Base-by-base conservation (phyloP, 2,888 invertebrate genomes). In the Aethes cnicana region DNA sequence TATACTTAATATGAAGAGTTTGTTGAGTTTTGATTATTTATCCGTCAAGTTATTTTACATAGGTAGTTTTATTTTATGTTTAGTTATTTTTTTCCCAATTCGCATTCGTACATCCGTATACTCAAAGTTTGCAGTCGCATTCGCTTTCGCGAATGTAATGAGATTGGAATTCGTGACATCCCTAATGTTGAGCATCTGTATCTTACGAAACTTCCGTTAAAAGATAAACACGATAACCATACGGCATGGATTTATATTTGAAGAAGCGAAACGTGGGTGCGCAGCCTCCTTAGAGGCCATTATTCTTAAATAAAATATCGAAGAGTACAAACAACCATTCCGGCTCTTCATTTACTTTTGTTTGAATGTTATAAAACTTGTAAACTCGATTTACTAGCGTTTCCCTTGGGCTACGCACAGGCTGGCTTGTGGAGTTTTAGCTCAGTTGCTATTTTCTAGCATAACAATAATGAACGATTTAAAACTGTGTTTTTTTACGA, bases 251-350 rank as follows among this genome's bases (percentile, higher is more conserved):
- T 46, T n/a, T n/a, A 52, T 14, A 20, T 35, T 18, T 52, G 32
- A 37, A 36, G 39, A 35, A 28, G 2, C 23, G 14, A 44, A 37
- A 25, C 35, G 21, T 11, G 36, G 16, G 20, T 17, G 12, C 17
- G 6, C 18, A 18, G 16, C 20, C 39, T 52, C 44, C 39, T 46
- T 16, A 11, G 39, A 8, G 39, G n/a, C 25, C 39, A 39, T 52
- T 46, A 52, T 46, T 52, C 37, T 46, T 52, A 26, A 39, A 39
- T 39, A 52, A 52, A 52, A 52, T 46, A 52, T 52, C 44, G 52
- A 39, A 14, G 32, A 33, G 25, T 44, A 32, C 39, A 32, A 39
- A 44, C 32, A 52, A 26, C 44, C 26, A 18, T 33, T 33, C 39
- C 23, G 25, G n/a, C 43, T 25, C 23, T 32, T 25, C 50, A 44